Evolutionary conservation across 2,113 vertebrate species (phyloP).

Genomic region (Narcine bancroftii): DNA sequence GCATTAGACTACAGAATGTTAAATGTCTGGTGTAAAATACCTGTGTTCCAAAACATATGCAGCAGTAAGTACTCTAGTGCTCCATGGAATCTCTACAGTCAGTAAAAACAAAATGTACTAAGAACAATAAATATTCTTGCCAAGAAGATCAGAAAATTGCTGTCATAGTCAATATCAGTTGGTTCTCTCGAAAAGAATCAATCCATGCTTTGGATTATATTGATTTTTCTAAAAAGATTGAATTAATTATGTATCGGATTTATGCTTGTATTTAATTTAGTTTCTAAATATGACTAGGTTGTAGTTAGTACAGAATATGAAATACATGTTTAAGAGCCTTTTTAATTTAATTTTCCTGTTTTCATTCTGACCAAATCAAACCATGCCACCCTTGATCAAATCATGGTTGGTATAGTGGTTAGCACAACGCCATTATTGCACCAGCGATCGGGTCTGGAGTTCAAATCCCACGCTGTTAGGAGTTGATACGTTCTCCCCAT

Average conservation of each 20-base stretch:
- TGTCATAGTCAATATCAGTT: background rate
- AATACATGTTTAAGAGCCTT: background rate
- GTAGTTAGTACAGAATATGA: background rate
- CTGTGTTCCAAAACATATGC: background rate
- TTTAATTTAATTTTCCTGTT: background rate
- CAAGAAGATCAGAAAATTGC: background rate
- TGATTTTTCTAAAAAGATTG: background rate
- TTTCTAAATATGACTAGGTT: background rate
- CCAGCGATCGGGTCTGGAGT: too few relatives aligned
- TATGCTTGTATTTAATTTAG: background rate
- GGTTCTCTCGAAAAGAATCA: background rate
- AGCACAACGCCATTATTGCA: too few relatives aligned
- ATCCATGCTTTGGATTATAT: background rate
- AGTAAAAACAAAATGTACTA: background rate
- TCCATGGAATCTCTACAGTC: background rate
- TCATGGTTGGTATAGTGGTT: too few relatives aligned
- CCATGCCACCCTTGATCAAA: too few relatives aligned
- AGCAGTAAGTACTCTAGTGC: background rate
- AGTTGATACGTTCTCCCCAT: too few relatives aligned
- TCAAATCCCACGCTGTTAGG: too few relatives aligned
- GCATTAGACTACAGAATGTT: background rate
- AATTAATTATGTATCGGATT: background rate
- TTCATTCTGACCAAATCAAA: background rate
- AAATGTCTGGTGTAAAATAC: background rate
- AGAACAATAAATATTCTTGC: background rate